A percentile compares a stretch with the other conserved stretches of the same genome.
Conservation (phyloP, 2,113 vertebrate species). For the Dasyurus viverrinus region DNA sequence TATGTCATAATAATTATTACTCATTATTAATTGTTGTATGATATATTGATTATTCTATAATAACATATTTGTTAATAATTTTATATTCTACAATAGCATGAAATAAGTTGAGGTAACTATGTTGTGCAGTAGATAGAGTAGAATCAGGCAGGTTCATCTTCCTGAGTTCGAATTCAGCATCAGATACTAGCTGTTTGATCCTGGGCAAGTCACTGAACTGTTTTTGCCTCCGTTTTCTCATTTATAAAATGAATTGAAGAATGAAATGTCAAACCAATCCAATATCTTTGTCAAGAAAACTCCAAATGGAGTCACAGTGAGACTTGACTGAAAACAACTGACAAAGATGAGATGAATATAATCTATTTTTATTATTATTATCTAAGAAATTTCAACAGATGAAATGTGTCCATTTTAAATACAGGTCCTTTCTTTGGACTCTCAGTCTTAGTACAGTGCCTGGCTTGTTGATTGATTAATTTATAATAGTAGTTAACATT, state of each 20-base stretch:
- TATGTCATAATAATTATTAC: not conserved
- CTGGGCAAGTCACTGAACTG: not conserved
- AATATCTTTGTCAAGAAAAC: not conserved
- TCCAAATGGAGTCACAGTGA: not conserved
- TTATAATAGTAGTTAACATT: not conserved
- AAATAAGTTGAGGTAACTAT: not conserved
- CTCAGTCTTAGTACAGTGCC: not conserved
- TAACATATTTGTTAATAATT: not conserved
- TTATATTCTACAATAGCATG: not conserved
- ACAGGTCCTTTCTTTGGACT: not conserved
- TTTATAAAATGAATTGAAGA: not conserved
- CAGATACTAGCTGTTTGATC: not conserved
- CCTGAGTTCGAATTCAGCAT: not conserved
- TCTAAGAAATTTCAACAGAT: not conserved
- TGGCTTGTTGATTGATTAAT: not conserved
- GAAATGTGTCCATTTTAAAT: not conserved
- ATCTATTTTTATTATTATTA: not conserved
- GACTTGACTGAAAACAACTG: not conserved
- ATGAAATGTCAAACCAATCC: not conserved
- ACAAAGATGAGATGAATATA: not conserved
- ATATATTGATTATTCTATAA: not conserved
- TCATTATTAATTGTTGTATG: not conserved
- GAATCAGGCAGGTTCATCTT: not conserved
- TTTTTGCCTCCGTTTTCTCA: not conserved
- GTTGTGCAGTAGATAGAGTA: not conserved